Evolutionary conservation across 2,888 invertebrate genomes (phyloP), one percentile per base, ranked within the genome.

Genomic region (Chesias legatella): DNA sequence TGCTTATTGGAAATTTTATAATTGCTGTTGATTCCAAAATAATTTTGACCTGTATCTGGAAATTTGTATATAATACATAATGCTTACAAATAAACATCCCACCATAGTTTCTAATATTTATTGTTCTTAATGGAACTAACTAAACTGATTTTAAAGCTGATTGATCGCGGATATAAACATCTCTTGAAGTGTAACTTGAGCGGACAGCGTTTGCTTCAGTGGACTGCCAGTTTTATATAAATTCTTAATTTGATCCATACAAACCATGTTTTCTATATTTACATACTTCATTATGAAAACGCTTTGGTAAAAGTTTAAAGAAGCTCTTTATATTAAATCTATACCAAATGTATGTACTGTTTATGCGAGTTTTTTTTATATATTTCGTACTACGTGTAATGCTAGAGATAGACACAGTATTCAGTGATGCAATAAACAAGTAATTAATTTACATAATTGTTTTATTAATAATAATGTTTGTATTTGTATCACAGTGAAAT

Each of bases 351-450:
- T 62, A 73, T 66, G 67, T 67, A 69, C 64, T 63, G 58, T 58
- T 61, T 58, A 63, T 57, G 70, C 71, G 63, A 68, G 24, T 31
- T 31, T 71, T 62, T 63, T 47, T 43, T 22, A 41, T 46, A 58
- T 40, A 53, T 62, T 80, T 69, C 58, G 58, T 70, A 67, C 67
- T 65, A 76, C 77, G 78, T 84, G 81, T 81, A 79, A 51, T 60
- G 67, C 75, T 83, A 80, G 81, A 63, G 58, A 73, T 80, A 82
- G 80, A 67, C 57, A 75, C 81, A 80, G 79, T 86, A 84, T 84
- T 84, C 81, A 71, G 71, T 71, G 81, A 83, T 83, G 82, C 83
- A 86, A 85, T 86, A 86, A 85, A 83, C 70, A 72, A 78, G 49
- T 58, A 52, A 48, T 43, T 47, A 27, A 38, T 30, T 9, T 7